Conservation (phyloP, 2,113 vertebrate genomes). For the Coregonus clupeaformis region DNA sequence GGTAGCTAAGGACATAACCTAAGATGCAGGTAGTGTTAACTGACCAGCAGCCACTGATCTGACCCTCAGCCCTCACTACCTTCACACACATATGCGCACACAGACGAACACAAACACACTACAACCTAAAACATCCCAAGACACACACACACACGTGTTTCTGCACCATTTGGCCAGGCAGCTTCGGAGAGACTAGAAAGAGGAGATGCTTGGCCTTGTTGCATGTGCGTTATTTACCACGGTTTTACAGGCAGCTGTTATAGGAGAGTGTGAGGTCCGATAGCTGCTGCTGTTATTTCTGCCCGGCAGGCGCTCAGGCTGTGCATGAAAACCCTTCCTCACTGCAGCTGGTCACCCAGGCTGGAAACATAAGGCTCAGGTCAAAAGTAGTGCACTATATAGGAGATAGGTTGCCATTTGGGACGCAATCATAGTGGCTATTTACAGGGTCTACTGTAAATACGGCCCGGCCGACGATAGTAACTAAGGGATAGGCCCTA, state of each 20-base stretch:
- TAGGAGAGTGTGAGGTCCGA: slow-evolving; percentile 11
- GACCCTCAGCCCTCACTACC: neutral
- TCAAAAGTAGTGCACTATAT: too few species aligned
- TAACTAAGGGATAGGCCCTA: neutral
- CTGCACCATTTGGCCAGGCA: neutral
- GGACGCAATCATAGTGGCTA: too few species aligned
- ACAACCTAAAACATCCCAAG: too few species aligned
- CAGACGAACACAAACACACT: neutral
- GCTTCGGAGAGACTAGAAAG: neutral
- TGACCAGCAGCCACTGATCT: neutral
- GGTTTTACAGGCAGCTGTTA: slow-evolving; percentile 9
- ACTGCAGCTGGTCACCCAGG: slow-evolving; percentile 10
- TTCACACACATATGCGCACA: neutral
- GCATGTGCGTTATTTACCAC: neutral
- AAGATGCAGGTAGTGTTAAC: neutral
- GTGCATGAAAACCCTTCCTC: slow-evolving; percentile 2
- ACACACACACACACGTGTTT: neutral
- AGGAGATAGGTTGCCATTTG: too few species aligned
- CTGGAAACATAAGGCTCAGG: neutral
- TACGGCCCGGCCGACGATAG: neutral
- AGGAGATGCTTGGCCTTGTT: neutral
- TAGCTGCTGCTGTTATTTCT: neutral
- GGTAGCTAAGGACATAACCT: too few species aligned
- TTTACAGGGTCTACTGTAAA: neutral
- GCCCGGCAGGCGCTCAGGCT: neutral